Conservation (phyloP, 2,888 invertebrate species). For the Calameuta filiformis region DNA sequence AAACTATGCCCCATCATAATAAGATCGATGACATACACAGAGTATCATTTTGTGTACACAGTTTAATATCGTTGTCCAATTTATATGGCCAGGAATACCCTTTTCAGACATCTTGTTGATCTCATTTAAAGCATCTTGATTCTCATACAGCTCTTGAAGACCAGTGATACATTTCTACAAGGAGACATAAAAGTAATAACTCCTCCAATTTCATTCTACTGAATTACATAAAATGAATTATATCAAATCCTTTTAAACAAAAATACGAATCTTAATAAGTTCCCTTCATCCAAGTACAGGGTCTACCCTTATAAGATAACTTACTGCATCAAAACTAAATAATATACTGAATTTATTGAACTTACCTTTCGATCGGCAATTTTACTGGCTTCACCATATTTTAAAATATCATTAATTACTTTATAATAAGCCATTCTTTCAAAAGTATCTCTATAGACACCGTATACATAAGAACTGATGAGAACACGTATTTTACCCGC, state of each 20-base stretch:
- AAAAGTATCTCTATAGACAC: background rate
- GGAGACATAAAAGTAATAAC: background rate
- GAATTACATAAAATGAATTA: slow-evolving; percentile 2
- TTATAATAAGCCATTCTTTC: background rate
- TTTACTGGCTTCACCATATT: background rate
- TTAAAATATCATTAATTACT: background rate
- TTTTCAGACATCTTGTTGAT: slow-evolving; percentile 38
- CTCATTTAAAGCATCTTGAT: slow-evolving; percentile 36
- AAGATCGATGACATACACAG: slow-evolving; percentile 51
- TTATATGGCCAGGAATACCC: slow-evolving; percentile 13
- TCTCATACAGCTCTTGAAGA: slow-evolving; percentile 41
- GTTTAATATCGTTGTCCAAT: slow-evolving; percentile 42
- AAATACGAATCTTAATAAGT: background rate
- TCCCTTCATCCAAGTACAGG: background rate
- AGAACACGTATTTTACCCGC: background rate
- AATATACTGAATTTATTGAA: background rate
- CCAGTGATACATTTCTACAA: slow-evolving; percentile 43
- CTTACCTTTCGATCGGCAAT: background rate
- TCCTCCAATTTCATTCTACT: background rate
- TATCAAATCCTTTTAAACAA: background rate
- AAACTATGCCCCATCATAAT: background rate
- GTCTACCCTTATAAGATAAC: background rate
- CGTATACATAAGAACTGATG: background rate
- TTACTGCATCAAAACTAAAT: background rate
- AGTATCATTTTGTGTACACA: slow-evolving; percentile 41